Base-by-base conservation (phyloP, 2,113 vertebrate species). In the Sylvietta virens region DNA sequence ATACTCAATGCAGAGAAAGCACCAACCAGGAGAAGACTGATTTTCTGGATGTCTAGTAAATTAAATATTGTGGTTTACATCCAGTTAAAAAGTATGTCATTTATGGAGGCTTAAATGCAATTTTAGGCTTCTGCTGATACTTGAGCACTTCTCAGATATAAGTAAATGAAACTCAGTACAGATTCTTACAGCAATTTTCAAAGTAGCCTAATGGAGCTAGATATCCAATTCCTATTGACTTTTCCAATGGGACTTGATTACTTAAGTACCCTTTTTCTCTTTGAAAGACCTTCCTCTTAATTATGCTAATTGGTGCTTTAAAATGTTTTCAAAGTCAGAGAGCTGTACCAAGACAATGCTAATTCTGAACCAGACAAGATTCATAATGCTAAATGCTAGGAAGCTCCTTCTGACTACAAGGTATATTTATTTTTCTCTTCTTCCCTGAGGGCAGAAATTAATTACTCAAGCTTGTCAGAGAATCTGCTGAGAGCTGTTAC, bases 401-500 rank as follows among this genome's bases (percentile, higher is more conserved):
- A 89, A 69, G 13, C 33, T 74, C 18, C 28, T 27, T 83, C 57
- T 73, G 42, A 74, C 47, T 83, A 19, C 27, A 77, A 66, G 35
- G 26, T 88, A 33, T 91, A 40, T 94, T 84, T 91, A 60, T 58
- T 94, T 94, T 82, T 78, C 60, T 64, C 56, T 92, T 91, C 58
- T 81, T 84, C 58, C 56, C 57, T 39, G 56, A 88, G 74, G 86
- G 37, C 53, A 89, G 40, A 90, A 90, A 85, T 82, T 92, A 91
- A 91, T 90, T 92, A 71, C 51, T 33, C 24, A 78, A 11, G 44
- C 67, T 85, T 84, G 18, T 19, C 40, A 66, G 50, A 72, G 44
- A 84, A 89, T 88, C 44, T 94, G 19, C 61, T 87, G 48, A 82
- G 84, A 81, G 79, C 14, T 70, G 31, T 86, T 92, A 57, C 50